These are phyloP conservation scores for Misgurnus mizolepis DNA, from an alignment of 2,113 vertebrate species.

Conservation along the genomic window DNA sequence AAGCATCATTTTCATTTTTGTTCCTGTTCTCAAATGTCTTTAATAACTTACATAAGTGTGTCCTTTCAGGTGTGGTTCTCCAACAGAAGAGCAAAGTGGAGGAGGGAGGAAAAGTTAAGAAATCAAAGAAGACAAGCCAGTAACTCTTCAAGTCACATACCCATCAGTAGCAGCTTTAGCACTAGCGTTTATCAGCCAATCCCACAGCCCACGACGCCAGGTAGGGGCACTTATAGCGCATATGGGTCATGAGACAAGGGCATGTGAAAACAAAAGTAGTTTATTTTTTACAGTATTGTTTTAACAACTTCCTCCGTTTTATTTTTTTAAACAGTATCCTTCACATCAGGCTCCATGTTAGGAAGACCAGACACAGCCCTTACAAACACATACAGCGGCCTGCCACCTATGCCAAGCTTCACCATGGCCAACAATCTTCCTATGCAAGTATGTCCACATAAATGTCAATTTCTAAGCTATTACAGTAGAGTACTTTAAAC, in stretches of 20 bases:
- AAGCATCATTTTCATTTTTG: neutral
- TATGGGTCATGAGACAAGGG: neutral
- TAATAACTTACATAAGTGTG: neutral
- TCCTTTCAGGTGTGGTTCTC: conserved; percentile 95
- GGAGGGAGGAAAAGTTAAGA: conserved; percentile 95
- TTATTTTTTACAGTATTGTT: neutral
- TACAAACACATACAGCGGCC: conserved; percentile 91
- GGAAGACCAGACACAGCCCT: conserved; percentile 92
- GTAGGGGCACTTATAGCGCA: conserved; percentile 65
- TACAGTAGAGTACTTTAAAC: too few species aligned
- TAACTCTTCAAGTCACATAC: conserved; percentile 93
- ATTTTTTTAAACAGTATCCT: conserved; percentile 82
- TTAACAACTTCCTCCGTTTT: too few species aligned
- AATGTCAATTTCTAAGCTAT: neutral
- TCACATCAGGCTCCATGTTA: conserved; percentile 95
- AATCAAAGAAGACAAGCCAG: conserved; percentile 94
- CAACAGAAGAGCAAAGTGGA: conserved; percentile 97
- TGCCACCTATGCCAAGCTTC: conserved; percentile 97
- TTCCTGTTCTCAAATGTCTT: neutral
- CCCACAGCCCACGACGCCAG: conserved; percentile 90
- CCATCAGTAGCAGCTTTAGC: conserved; percentile 98
- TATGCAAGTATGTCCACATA: conserved; percentile 90
- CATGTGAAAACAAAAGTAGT: neutral
- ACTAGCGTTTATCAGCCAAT: conserved; percentile 93
- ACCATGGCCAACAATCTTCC: conserved; percentile 98